Evolutionary conservation across 2,113 vertebrate genomes (phyloP), one percentile per base, ranked within the genome.

Genomic region (Mus pahari): DNA sequence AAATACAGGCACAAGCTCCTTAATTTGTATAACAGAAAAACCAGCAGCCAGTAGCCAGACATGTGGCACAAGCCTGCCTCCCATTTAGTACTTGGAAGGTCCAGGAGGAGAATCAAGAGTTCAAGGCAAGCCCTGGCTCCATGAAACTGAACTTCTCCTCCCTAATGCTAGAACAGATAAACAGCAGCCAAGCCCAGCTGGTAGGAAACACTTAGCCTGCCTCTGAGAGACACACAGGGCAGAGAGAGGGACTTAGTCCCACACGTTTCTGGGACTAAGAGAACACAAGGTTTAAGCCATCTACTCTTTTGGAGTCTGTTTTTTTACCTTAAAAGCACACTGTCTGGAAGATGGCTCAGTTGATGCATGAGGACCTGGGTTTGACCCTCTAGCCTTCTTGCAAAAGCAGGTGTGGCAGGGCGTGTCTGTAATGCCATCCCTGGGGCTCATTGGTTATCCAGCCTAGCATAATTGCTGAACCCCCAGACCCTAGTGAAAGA

Each of bases 11-110:
- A 86, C 19, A 87, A 89, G 68, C 48, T 93, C 48, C 48, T 42
- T 50, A 94, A 77, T 86, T 83, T 62, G 33, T 60, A 96, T 97
- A 75, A 74, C 88, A 77, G 94, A 60, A 79, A 90, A 94, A 71
- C 50, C 2, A 84, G 12, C 22, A 22, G 55, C 20, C 58, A 42
- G 10, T 7, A 68, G 9, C 24, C 45, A 39, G 22, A 16, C 66
- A 24, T 90, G 33, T 45, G 45, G 22, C 22, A 66, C 20, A 66
- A 26, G 33, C 22, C 73, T 64, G 7, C 36, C 22, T 64, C 39
- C 55, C 8, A 79, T 19, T 82, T 20, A 26, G 36, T 26, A 70
- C 62, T 33, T 71, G 48, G 64, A 39, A 70, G 16, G 90, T 8
- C 13, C 62, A 48, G 19, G 22, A 31, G 28, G 17, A 68, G 28